Conservation (phyloP, 2,797 vertebrate species). For the Melanotaenia pygmaea region DNA sequence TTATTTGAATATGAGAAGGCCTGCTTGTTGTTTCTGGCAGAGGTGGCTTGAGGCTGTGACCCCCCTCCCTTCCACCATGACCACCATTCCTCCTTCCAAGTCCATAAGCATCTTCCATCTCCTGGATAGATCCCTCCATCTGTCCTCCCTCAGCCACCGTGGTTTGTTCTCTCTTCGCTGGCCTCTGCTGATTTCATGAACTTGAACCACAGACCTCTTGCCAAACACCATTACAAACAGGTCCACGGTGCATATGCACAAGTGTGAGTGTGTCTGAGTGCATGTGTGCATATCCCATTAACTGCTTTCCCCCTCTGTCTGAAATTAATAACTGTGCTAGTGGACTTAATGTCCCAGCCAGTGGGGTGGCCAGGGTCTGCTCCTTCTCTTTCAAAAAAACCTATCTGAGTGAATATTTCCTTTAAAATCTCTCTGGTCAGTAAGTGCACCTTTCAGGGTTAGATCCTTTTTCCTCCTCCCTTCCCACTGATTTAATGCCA, state of each 20-base stretch:
- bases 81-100: slow-evolving; percentile 33
- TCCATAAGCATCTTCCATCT: slow-evolving; percentile 49
- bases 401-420: slow-evolving; percentile 56
- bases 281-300: slow-evolving; percentile 47
- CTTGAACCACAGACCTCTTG: slow-evolving; percentile 62
- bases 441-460: slow-evolving; percentile 44
- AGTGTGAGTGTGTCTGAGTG: slow-evolving; percentile 36
- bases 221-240: slow-evolving; percentile 42
- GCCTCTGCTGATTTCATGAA: slow-evolving; percentile 66
- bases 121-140: slow-evolving; percentile 40
- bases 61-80: slow-evolving; percentile 18
- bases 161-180: slow-evolving; percentile 48
- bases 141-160: slow-evolving; percentile 55
- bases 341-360: slow-evolving; percentile 24
- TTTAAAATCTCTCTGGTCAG: slow-evolving; percentile 26
- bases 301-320: slow-evolving; percentile 35
- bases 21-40: slow-evolving; percentile 83
- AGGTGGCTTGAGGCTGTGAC: slow-evolving; percentile 59
- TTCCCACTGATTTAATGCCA: background rate
- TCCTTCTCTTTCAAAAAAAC: slow-evolving; percentile 42
- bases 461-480: slow-evolving; percentile 17
- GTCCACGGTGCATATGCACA: slow-evolving; percentile 36
- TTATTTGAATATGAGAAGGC: slow-evolving; percentile 84
- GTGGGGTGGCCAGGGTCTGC: slow-evolving; percentile 36
- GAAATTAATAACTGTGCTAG: slow-evolving; percentile 53